Percentiles rank a stretch among this genome's conserved stretches.
phyloP scores from a whole-genome alignment of 2,797 vertebrate species.

The Pseudomugil gertrudae region DNA sequence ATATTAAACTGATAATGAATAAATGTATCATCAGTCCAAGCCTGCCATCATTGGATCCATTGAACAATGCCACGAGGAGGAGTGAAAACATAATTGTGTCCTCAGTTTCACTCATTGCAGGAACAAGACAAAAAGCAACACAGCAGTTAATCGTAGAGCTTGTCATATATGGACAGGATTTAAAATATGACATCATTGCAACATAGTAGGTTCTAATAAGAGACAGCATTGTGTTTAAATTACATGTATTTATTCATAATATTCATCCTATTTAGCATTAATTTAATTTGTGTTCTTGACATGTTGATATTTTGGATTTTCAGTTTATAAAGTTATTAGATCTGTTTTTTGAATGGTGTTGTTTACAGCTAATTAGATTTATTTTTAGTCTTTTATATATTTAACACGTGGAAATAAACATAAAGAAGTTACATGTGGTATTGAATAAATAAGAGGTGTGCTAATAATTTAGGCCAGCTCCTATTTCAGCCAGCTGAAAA shows the following conservation, averaged over 20 bases:
- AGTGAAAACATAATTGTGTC: conserved; percentile 68
- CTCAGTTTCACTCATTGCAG: conserved; percentile 24
- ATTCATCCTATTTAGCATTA: conserved; percentile 10
- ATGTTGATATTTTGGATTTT: too few relatives aligned
- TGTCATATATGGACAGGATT: conserved; percentile 25
- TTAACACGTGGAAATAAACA: too few relatives aligned
- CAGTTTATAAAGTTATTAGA: too few relatives aligned
- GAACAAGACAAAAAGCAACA: conserved; percentile 53
- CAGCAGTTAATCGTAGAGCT: conserved; percentile 32
- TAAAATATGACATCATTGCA: conserved; percentile 23
- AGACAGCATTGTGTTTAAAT: conserved; percentile 4
- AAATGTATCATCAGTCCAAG: conserved; percentile 75
- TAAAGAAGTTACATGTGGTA: too few relatives aligned
- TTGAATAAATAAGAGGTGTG: too few relatives aligned
- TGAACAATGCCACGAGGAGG: conserved; percentile 62
- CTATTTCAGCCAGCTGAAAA: too few relatives aligned
- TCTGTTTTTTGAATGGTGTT: too few relatives aligned
- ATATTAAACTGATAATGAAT: conserved; percentile 82
- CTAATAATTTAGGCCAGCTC: too few relatives aligned
- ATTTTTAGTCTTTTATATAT: too few relatives aligned
- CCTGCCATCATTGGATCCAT: conserved; percentile 59
- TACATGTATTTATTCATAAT: conserved; percentile 10
- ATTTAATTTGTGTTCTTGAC: too few relatives aligned
- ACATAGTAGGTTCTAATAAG: conserved; percentile 14
- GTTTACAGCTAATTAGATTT: too few relatives aligned